phyloP scores from a whole-genome alignment of 2,888 invertebrate species.

The Abscondita cerata region DNA sequence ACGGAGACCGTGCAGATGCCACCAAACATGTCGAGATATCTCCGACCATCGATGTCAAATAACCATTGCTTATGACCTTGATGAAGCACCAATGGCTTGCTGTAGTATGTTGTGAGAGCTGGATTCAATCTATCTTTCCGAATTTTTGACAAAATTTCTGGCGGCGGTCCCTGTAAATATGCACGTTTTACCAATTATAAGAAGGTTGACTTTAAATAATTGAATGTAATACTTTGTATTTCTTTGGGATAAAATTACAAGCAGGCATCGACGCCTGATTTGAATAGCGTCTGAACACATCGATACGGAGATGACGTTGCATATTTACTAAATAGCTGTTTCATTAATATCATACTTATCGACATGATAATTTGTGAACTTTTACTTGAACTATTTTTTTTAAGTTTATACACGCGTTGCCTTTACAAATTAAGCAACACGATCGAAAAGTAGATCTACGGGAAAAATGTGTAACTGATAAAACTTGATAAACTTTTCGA shows the following conservation, averaged over 20 bases:
- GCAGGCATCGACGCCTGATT: slow-evolving; percentile 33
- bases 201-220: slow-evolving; percentile 6
- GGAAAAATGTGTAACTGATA: too few relatives aligned
- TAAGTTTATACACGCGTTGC: too few relatives aligned
- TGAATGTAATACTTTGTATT: slow-evolving; percentile 50
- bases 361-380: too few relatives aligned
- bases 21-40: slow-evolving; percentile 94
- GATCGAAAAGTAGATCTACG: too few relatives aligned
- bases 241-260: slow-evolving; percentile 52
- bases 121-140: slow-evolving; percentile 73
- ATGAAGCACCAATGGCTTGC: slow-evolving; percentile 81
- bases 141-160: slow-evolving; percentile 65
- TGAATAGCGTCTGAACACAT: neutral
- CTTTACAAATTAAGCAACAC: too few relatives aligned
- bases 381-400: too few relatives aligned
- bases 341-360: too few relatives aligned
- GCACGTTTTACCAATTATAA: neutral
- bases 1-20: slow-evolving; percentile 98
- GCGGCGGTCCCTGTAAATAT: slow-evolving; percentile 67
- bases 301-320: too few relatives aligned
- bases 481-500: too few relatives aligned
- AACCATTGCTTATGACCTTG: slow-evolving; percentile 93
- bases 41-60: slow-evolving; percentile 82
- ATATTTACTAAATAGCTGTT: too few relatives aligned
- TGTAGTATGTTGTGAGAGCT: slow-evolving; percentile 76